Evolutionary conservation across 2,113 vertebrate genomes (phyloP).

Genomic region (Acrocephalus kingi): DNA sequence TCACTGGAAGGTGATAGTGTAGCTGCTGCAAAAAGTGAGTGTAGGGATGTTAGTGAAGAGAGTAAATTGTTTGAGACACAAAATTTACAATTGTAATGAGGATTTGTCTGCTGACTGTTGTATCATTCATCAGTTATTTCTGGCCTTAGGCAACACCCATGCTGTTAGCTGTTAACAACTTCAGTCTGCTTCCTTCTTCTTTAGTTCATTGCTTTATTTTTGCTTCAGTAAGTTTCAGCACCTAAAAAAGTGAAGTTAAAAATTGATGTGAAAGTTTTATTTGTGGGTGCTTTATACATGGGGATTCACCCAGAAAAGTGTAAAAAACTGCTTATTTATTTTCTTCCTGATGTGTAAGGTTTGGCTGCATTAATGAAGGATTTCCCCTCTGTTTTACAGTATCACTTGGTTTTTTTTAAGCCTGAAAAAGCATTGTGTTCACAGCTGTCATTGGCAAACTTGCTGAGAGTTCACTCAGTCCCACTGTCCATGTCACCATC

Average conservation of each 20-base stretch:
- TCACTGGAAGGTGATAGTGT: background rate
- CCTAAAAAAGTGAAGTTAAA: slow-evolving; percentile 32
- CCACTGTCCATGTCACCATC: background rate
- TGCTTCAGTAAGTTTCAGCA: slow-evolving; percentile 4
- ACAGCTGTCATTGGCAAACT: background rate
- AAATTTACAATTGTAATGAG: slow-evolving; percentile 62
- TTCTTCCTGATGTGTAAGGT: background rate
- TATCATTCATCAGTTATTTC: slow-evolving; percentile 48
- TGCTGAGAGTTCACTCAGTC: background rate
- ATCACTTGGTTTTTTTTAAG: background rate
- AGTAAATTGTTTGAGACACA: slow-evolving; percentile 22
- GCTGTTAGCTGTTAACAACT: slow-evolving; percentile 34
- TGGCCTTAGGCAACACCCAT: slow-evolving; percentile 17
- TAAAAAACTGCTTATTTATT: slow-evolving; percentile 9
- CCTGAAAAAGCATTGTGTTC: background rate
- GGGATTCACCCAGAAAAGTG: background rate
- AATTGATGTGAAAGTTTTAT: slow-evolving; percentile 18
- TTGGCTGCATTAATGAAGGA: background rate
- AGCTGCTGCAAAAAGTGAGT: slow-evolving; percentile 15
- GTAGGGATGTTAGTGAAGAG: background rate
- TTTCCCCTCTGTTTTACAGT: rapidly evolving
- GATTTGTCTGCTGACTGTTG: slow-evolving; percentile 39
- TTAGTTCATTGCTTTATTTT: slow-evolving; percentile 11
- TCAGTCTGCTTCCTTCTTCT: slow-evolving; percentile 30
- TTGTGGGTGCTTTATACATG: background rate